Evolutionary conservation across 2,888 invertebrate genomes (phyloP).

Genomic region (Oligia strigilis): DNA sequence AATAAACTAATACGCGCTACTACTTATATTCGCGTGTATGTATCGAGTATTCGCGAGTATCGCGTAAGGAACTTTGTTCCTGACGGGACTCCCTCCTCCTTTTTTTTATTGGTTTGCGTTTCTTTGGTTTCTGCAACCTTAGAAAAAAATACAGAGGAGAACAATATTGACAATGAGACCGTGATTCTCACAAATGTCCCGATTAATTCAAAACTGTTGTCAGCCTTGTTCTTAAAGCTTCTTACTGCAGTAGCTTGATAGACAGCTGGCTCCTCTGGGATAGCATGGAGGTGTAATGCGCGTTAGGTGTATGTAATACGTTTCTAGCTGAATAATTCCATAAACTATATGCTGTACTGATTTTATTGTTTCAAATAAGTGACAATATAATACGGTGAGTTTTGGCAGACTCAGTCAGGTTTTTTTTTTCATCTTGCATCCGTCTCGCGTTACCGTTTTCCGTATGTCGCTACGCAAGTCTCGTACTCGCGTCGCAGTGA

Average conservation of each 20-base stretch:
- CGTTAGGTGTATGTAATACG: slow-evolving; percentile 8
- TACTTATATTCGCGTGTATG: too few species aligned
- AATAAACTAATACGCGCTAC: too few species aligned
- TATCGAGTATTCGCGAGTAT: too few species aligned
- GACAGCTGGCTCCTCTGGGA: slow-evolving; percentile 48
- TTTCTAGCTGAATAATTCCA: slow-evolving; percentile 11
- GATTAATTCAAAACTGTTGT: background rate
- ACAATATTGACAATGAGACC: background rate
- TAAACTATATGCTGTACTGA: slow-evolving; percentile 7
- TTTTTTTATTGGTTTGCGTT: background rate
- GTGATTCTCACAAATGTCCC: slow-evolving; percentile 2
- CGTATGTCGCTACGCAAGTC: background rate
- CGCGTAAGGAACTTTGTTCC: background rate
- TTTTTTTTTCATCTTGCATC: background rate
- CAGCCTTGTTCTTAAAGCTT: slow-evolving; percentile 7
- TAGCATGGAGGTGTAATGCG: slow-evolving; percentile 19
- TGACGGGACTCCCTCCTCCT: background rate
- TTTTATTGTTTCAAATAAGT: background rate
- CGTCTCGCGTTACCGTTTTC: background rate
- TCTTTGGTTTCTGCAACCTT: background rate
- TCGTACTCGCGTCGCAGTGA: too few species aligned
- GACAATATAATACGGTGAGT: background rate
- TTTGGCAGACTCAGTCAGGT: background rate
- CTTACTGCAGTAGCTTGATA: slow-evolving; percentile 29
- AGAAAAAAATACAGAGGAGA: too few species aligned